A percentile compares a stretch with the other conserved stretches of the same genome.
Evolutionary conservation across 2,797 vertebrate genomes (phyloP).

Genomic region (Melanotaenia trifasciata): DNA sequence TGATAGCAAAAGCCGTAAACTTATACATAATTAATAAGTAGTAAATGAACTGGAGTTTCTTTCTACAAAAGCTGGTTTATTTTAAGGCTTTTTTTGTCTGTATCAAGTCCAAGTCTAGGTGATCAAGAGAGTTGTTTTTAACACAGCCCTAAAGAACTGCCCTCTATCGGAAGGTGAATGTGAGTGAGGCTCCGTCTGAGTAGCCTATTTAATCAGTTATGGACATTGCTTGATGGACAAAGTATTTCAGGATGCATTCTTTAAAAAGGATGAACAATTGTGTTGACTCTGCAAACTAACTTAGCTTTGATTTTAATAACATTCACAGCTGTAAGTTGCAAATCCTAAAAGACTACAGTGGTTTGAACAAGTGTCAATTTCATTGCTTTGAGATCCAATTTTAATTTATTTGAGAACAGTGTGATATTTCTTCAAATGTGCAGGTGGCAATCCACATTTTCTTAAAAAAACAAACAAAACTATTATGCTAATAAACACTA

Average conservation of each 20-base stretch:
- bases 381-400: neutral
- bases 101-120: constrained; percentile 4
- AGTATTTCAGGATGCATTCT: constrained; percentile 8
- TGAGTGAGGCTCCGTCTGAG: constrained; percentile 5
- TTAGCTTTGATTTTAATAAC: neutral
- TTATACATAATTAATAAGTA: constrained; percentile 7
- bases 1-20: neutral
- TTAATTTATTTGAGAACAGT: neutral
- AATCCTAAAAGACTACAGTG: no score
- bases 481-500: neutral
- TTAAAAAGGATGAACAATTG: constrained; percentile 3
- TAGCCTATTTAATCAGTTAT: constrained; percentile 15
- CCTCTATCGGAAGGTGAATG: constrained; percentile 9
- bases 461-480: neutral
- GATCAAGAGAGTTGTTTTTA: constrained; percentile 36
- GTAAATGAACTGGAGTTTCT: constrained; percentile 16
- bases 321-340: no score
- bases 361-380: neutral
- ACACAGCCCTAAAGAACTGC: constrained; percentile 13
- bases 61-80: constrained; percentile 2
- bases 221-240: constrained; percentile 10
- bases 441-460: neutral
- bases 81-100: constrained; percentile 29
- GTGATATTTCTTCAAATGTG: no score
- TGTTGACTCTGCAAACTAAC: neutral